These are phyloP conservation scores for Erythrolamprus reginae DNA, from an alignment of 2,113 vertebrate species.

Conservation along the genomic window DNA sequence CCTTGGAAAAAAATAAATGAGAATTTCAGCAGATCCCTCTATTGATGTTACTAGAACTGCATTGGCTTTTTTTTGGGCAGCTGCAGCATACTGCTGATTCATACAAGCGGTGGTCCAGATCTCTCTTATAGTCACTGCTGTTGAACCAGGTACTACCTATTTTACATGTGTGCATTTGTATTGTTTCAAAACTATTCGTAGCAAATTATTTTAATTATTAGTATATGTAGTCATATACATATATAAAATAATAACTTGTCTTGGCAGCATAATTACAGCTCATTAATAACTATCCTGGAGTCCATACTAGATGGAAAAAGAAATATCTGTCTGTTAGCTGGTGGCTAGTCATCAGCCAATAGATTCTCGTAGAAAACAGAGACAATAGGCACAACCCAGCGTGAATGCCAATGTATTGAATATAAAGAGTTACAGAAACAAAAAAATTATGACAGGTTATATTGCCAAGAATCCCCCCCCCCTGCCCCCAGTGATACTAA, in stretches of 20 bases:
- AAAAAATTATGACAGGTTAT: neutral
- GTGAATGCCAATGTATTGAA: neutral
- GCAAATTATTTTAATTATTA: conserved; percentile 39
- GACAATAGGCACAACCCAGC: neutral
- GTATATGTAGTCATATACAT: neutral
- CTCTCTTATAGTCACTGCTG: neutral
- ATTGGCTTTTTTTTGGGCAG: neutral
- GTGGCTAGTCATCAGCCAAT: neutral
- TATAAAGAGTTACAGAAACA: neutral
- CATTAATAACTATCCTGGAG: conserved; percentile 31
- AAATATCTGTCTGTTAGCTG: neutral
- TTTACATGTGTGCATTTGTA: neutral
- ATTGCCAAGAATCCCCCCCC: neutral
- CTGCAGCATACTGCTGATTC: neutral
- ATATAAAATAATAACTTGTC: conserved; percentile 1
- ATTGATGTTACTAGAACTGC: neutral
- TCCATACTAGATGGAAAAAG: conserved; percentile 15
- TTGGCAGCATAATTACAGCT: conserved; percentile 17
- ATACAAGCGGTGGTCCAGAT: neutral
- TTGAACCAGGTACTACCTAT: neutral
- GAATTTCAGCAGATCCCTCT: neutral
- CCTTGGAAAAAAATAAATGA: neutral
- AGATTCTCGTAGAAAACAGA: neutral
- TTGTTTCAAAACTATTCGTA: conserved; percentile 15
- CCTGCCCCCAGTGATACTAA: no score